Conservation (phyloP, 1,140 invertebrate species). For the Calycopis cecrops region DNA sequence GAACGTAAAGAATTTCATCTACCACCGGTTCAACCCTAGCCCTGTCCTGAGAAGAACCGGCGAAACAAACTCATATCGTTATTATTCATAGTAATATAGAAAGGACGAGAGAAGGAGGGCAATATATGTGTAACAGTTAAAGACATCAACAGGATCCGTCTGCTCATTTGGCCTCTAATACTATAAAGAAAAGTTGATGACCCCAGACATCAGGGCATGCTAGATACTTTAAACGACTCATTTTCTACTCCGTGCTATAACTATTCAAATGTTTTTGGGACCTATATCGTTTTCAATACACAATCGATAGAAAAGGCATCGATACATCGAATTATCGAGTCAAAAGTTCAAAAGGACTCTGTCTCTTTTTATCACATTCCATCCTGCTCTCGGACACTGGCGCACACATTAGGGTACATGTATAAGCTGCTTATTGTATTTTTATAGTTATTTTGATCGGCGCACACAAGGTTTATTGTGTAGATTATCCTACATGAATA, state of each 20-base stretch:
- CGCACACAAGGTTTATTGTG: conserved; percentile 60
- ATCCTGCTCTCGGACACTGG: conserved; percentile 34
- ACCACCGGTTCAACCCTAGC: too few species aligned
- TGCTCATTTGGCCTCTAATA: too few species aligned
- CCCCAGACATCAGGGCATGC: too few species aligned
- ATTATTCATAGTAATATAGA: too few species aligned
- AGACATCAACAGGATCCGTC: too few species aligned
- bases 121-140: too few species aligned
- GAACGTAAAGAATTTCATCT: too few species aligned
- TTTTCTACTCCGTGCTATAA: neutral
- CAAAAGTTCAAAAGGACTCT: conserved; percentile 33
- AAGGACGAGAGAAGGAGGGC: too few species aligned
- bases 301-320: conserved; percentile 11
- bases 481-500: conserved; percentile 69
- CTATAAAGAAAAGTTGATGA: too few species aligned
- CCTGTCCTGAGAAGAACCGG: too few species aligned
- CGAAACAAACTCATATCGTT: too few species aligned
- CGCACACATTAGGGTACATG: conserved; percentile 55
- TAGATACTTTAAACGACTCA: too few species aligned
- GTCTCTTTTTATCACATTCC: conserved; percentile 10
- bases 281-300: conserved; percentile 11
- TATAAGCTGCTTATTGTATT: conserved; percentile 70
- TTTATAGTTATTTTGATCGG: conserved; percentile 73
- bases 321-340: conserved; percentile 39
- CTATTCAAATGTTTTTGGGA: neutral